Conservation (phyloP, 1,140 invertebrate species). For the Micrasema minimum region DNA sequence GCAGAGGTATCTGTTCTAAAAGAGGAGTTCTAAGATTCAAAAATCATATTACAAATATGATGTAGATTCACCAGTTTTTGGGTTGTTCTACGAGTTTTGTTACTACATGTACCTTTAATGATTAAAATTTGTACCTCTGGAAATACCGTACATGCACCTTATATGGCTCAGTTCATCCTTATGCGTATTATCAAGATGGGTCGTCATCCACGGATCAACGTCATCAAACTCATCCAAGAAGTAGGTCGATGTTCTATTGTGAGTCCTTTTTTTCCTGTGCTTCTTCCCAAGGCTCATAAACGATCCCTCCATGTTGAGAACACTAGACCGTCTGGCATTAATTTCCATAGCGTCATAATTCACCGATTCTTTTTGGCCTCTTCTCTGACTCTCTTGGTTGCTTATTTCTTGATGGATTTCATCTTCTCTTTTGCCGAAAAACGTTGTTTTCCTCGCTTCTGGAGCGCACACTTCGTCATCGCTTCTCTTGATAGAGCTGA, state of each 20-base stretch:
- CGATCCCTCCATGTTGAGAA: not conserved
- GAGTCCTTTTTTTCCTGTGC: not conserved
- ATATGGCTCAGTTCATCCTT: constrained; percentile 29
- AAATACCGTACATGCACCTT: constrained; percentile 37
- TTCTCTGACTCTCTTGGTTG: not conserved
- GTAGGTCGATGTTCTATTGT: not conserved
- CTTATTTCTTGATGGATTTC: no score
- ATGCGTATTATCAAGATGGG: constrained; percentile 4
- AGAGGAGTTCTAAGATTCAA: no score
- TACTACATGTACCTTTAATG: no score
- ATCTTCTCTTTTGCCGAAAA: no score
- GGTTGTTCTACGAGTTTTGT: no score
- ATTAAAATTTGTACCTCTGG: constrained; percentile 24
- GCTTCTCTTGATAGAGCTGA: constrained; percentile 4
- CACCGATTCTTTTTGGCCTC: not conserved
- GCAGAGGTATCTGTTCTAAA: no score
- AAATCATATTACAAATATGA: no score
- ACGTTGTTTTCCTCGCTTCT: not conserved
- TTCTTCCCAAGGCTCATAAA: not conserved
- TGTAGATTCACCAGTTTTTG: no score
- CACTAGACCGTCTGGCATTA: not conserved
- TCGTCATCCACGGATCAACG: constrained; percentile 1
- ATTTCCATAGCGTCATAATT: not conserved
- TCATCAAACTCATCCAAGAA: constrained; percentile 21
- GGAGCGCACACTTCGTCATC: not conserved